phyloP scores from a whole-genome alignment of 2,797 vertebrate genomes.

The Tiaroga cobitis region DNA sequence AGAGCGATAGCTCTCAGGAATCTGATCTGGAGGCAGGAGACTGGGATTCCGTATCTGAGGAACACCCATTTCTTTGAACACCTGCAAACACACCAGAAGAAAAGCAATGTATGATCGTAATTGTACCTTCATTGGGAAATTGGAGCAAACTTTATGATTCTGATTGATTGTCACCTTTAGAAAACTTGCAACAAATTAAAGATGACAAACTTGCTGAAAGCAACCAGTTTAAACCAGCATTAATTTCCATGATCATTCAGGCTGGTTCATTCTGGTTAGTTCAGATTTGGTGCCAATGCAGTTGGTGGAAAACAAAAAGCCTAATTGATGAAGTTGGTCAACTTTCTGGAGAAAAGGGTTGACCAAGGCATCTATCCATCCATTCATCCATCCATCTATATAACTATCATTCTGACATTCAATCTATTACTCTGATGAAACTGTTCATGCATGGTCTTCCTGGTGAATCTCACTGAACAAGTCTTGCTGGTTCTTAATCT shows the following conservation, averaged over 20 bases:
- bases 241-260: background rate
- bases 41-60: slow-evolving; percentile 87
- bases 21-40: slow-evolving; percentile 79
- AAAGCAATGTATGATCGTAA: background rate
- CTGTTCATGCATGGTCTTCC: background rate
- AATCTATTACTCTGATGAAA: background rate
- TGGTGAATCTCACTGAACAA: background rate
- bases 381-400: background rate
- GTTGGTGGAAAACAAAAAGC: background rate
- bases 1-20: slow-evolving; percentile 82
- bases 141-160: background rate
- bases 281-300: background rate
- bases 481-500: background rate
- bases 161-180: background rate
- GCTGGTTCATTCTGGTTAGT: background rate
- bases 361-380: background rate
- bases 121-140: background rate
- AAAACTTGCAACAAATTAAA: background rate
- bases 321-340: background rate
- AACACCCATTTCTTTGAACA: slow-evolving; percentile 93
- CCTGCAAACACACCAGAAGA: slow-evolving; percentile 68
- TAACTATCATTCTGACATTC: no score
- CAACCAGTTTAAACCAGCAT: background rate
- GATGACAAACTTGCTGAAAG: background rate
- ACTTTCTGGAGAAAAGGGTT: background rate